Conservation (phyloP, 1,140 invertebrate species). For the Cephus cinctus region DNA sequence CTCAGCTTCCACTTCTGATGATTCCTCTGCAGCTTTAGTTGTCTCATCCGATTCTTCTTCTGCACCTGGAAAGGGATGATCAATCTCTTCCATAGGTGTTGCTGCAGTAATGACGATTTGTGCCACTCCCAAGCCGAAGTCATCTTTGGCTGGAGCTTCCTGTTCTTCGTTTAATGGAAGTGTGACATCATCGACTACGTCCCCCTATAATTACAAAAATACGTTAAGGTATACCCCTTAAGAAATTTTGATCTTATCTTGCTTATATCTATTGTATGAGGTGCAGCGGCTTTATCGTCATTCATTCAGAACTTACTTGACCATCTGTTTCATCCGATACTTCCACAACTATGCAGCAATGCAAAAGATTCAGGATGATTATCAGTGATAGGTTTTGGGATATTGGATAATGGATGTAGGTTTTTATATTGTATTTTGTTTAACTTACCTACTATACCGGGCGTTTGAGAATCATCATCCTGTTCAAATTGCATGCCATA, state of each 20-base stretch:
- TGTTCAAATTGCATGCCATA: conserved; percentile 71
- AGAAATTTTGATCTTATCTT: too few species aligned
- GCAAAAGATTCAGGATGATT: too few species aligned
- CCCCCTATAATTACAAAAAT: too few species aligned
- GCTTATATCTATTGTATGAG: too few species aligned
- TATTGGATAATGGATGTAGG: neutral
- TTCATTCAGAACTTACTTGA: conserved; percentile 37
- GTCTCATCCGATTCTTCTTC: conserved; percentile 16
- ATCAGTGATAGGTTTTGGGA: too few species aligned
- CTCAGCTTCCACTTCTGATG: conserved; percentile 13
- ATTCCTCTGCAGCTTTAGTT: conserved; percentile 1
- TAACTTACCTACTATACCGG: conserved; percentile 59
- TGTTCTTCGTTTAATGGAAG: too few species aligned
- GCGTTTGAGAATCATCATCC: conserved; percentile 29
- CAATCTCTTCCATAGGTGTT: conserved; percentile 83
- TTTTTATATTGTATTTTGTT: neutral
- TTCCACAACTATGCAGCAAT: conserved; percentile 45
- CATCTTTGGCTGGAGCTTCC: conserved; percentile 27
- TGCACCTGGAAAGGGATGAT: conserved; percentile 63
- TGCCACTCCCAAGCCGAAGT: conserved; percentile 70
- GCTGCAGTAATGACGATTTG: conserved; percentile 87
- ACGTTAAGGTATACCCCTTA: too few species aligned
- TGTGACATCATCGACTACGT: too few species aligned
- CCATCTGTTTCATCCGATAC: conserved; percentile 42
- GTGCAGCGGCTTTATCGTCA: conserved; percentile 39